Base-by-base conservation (phyloP, 1,140 invertebrate species). In the Drusus annulatus region DNA sequence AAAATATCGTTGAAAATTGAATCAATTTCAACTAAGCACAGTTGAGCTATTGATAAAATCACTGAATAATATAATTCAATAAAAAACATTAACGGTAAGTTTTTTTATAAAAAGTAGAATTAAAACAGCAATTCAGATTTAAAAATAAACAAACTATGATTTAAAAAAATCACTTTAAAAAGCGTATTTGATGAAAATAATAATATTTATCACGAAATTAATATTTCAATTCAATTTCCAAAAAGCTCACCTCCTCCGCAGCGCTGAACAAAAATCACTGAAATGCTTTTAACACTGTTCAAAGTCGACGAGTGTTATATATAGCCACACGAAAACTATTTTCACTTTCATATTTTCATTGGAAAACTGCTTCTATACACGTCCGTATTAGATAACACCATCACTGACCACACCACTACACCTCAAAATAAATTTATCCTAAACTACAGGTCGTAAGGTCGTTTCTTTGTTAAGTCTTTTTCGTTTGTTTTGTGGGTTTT, bases 271-370 rank as follows among this genome's bases (percentile, higher is more conserved):
- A 21, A 65, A 65, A 71, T 71, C 68, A 71, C 68, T 71, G 50
- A 71, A 69, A 51, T 25, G 36, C 31, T 28, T 45, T 21, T 6
- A 17, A 71, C 68, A 23, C 45, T 51, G 68, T 54, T 5, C 68
- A 76, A 62, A 62, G 36, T 76, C 60, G 17, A 76, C 60, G 28
- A 76, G 76, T 54, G 65, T 78, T 78, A 78, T 54, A 78, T 78
- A 36, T 78, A 78, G 76, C 36, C 75, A 36, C 60, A 31, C 62
- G 28, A 54, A 78, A 78, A 68, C 19, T 60, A 76, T 68, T 65
- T 54, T 78, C 62, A 78, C 60, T 54, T 56, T 56, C n/a, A 17
- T 68, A 65, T 10, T 63, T 50, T n/a, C 25, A n/a, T 17, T 36
- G 10, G 17, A 36, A 50, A 75, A 31, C 25, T 2, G 25, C 56